Percentiles rank a stretch among this genome's conserved stretches.
phyloP scores from a whole-genome alignment of 2,797 vertebrate genomes.

The Apogon talboti region DNA sequence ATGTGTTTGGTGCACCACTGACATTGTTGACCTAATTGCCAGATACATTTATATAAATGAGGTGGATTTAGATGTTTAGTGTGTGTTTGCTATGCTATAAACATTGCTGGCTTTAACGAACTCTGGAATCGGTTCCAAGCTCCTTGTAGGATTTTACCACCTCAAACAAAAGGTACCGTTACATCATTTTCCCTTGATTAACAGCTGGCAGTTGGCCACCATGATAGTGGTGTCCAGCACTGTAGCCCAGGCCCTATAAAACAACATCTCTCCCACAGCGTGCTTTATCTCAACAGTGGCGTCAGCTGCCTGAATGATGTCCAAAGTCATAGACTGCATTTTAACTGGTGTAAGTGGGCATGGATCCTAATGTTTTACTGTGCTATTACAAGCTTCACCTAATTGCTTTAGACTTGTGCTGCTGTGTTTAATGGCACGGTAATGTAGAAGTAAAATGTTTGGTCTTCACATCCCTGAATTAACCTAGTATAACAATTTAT shows the following conservation, averaged over 20 bases:
- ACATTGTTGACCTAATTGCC: constrained; percentile 14
- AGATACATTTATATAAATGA: constrained; percentile 4
- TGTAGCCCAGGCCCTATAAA: background rate
- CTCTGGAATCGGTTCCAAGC: background rate
- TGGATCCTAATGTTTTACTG: constrained; percentile 58
- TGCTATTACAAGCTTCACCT: constrained; percentile 48
- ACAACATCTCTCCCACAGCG: constrained; percentile 2
- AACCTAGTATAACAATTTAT: background rate
- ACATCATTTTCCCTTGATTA: constrained; percentile 1
- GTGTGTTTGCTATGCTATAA: constrained; percentile 36
- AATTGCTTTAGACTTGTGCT: constrained; percentile 26
- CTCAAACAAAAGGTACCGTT: constrained; percentile 15
- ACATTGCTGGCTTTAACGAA: constrained; percentile 14
- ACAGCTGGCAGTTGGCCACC: constrained; percentile 1
- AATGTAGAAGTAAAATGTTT: constrained; percentile 36
- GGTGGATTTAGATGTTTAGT: constrained; percentile 8
- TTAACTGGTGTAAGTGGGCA: constrained; percentile 53
- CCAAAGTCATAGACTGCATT: constrained; percentile 42
- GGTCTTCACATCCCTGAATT: constrained; percentile 4
- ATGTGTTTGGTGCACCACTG: constrained; percentile 24
- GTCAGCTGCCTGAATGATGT: constrained; percentile 38
- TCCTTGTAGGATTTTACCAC: background rate
- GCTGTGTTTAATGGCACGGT: constrained; percentile 34
- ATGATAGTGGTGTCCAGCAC: constrained; percentile 1
- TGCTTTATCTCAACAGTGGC: constrained; percentile 9